Evolutionary conservation across 2,888 invertebrate species (phyloP).

Genomic region (Dermolepida albohirtum): DNA sequence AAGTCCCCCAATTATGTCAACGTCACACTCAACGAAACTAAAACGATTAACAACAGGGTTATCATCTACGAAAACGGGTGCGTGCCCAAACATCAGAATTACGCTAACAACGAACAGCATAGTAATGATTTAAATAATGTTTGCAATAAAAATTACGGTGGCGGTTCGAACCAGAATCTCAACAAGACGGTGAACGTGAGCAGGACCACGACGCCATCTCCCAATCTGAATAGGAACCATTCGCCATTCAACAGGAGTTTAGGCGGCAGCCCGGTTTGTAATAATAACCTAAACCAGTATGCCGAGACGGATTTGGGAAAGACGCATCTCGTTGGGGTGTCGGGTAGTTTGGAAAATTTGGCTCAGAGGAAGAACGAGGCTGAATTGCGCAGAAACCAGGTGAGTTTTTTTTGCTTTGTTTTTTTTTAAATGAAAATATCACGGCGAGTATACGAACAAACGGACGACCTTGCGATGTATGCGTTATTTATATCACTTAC

Average conservation of each 20-base stretch:
- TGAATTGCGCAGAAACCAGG: conserved; percentile 68
- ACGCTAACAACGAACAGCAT: conserved; percentile 57
- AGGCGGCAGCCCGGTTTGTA: conserved; percentile 60
- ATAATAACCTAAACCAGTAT: conserved; percentile 52
- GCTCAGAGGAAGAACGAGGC: conserved; percentile 60
- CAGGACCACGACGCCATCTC: conserved; percentile 65
- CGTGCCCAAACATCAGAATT: conserved; percentile 60
- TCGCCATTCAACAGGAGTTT: conserved; percentile 58
- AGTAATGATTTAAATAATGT: conserved; percentile 61
- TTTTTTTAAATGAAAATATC: no score
- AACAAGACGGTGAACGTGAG: conserved; percentile 60
- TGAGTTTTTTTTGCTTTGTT: conserved; percentile 50
- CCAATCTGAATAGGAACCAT: conserved; percentile 67
- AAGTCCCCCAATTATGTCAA: conserved; percentile 62
- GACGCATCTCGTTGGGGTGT: conserved; percentile 48
- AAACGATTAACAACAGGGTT: conserved; percentile 63
- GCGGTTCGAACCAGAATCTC: conserved; percentile 47
- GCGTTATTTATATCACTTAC: no score
- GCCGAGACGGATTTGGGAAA: conserved; percentile 27
- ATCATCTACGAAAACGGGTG: conserved; percentile 62
- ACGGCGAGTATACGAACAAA: no score
- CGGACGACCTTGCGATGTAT: no score
- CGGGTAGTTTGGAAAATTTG: conserved; percentile 53
- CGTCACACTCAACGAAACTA: conserved; percentile 62
- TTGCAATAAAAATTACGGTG: conserved; percentile 51